phyloP scores from a whole-genome alignment of 2,888 invertebrate genomes.

The Nephrotoma guestfalica region DNA sequence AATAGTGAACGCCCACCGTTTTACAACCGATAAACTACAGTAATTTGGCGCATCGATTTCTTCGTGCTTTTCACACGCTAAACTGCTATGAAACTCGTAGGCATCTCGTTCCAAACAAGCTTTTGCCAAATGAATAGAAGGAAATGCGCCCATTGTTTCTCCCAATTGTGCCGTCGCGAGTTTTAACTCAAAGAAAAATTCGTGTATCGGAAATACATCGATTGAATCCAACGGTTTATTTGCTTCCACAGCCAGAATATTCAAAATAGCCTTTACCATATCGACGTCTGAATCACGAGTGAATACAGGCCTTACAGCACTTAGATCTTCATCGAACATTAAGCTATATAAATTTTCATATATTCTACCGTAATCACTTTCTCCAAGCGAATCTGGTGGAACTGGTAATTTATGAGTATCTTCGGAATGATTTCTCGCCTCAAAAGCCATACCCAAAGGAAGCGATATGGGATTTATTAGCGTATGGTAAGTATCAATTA shows the following conservation, averaged over 20 bases:
- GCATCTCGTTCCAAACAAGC: conserved; percentile 1
- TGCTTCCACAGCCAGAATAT: not conserved
- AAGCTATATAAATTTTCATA: conserved; percentile 23
- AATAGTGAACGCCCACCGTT: not conserved
- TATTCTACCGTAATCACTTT: conserved; percentile 15
- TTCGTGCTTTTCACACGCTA: conserved; percentile 2
- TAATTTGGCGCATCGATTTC: not conserved
- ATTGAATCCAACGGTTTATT: not conserved
- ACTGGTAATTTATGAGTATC: conserved; percentile 26
- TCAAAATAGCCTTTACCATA: conserved; percentile 14
- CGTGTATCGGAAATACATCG: not conserved
- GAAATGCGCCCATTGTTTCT: not conserved
- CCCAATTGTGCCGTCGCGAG: not conserved
- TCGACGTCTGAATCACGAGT: conserved; percentile 16
- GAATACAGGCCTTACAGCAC: conserved; percentile 25
- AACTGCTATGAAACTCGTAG: not conserved
- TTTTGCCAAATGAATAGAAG: not conserved
- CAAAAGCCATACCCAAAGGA: conserved; percentile 26
- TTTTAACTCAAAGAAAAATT: not conserved
- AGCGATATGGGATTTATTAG: conserved; percentile 13
- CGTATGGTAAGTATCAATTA: conserved; percentile 16
- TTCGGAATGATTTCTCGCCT: conserved; percentile 23
- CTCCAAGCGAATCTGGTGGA: conserved; percentile 18
- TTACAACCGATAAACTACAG: not conserved
- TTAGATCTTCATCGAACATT: conserved; percentile 15